These are phyloP conservation scores for Ursus arctos DNA, from an alignment of 2,113 vertebrate genomes.

Conservation along the genomic window DNA sequence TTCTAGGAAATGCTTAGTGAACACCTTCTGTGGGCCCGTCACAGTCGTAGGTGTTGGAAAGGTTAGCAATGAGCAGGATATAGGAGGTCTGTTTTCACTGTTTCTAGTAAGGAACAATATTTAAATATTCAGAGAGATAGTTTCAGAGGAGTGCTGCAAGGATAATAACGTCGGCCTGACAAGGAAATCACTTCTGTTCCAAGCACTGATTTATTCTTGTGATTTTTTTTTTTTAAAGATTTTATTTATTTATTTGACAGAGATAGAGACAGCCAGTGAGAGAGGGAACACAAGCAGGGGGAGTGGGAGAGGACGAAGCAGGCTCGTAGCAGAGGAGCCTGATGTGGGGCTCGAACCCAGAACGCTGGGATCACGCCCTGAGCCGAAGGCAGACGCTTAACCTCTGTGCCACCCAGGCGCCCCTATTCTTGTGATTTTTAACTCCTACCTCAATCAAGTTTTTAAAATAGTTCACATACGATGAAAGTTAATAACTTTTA, in stretches of 20 bases:
- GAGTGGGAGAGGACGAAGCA: too few relatives aligned
- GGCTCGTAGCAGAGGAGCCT: too few relatives aligned
- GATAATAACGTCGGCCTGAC: background rate
- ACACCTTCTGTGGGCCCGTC: background rate
- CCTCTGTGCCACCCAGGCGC: too few relatives aligned
- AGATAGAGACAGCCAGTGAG: too few relatives aligned
- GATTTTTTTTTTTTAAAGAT: background rate
- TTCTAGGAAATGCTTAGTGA: background rate
- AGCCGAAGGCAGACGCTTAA: too few relatives aligned
- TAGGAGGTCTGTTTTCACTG: background rate
- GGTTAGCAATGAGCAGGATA: background rate
- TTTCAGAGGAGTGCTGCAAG: background rate
- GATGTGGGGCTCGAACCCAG: too few relatives aligned
- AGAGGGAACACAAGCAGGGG: too few relatives aligned
- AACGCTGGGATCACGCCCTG: too few relatives aligned
- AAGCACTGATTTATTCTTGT: background rate
- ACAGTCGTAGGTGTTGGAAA: background rate
- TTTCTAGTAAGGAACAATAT: background rate
- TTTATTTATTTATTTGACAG: too few relatives aligned
- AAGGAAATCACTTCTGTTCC: background rate
- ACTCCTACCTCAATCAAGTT: background rate
- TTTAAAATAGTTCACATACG: background rate
- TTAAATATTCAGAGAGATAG: background rate
- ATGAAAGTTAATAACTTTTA: background rate
- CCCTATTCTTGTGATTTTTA: background rate